Conservation (phyloP, 2,888 invertebrate genomes). For the Nomada ruficornis region DNA sequence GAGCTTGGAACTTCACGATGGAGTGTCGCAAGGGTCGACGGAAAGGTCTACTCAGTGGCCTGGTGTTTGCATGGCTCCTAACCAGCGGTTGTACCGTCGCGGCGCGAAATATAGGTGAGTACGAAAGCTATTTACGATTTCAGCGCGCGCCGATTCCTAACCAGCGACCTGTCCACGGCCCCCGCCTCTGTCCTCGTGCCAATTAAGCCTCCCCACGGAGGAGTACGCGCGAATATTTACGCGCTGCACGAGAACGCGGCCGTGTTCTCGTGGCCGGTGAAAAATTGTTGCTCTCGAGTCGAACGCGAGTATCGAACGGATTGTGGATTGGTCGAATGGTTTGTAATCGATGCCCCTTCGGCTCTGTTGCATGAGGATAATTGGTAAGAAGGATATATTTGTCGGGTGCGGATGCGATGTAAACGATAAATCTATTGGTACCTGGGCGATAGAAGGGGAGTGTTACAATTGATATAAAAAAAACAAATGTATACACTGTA, state of each 20-base stretch:
- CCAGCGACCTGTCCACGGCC: slow-evolving; percentile 49
- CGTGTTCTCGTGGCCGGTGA: slow-evolving; percentile 17
- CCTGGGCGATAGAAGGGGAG: no score
- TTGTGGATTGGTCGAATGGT: slow-evolving; percentile 1
- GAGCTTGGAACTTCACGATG: slow-evolving; percentile 81
- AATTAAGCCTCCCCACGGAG: slow-evolving; percentile 61
- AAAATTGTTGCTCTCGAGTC: slow-evolving; percentile 33
- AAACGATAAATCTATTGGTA: not conserved
- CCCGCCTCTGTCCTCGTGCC: slow-evolving; percentile 57
- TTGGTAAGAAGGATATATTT: slow-evolving; percentile 21
- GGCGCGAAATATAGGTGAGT: slow-evolving; percentile 82
- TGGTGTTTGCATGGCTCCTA: slow-evolving; percentile 81
- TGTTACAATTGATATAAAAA: no score
- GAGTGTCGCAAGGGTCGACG: slow-evolving; percentile 83
- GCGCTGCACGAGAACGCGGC: slow-evolving; percentile 40
- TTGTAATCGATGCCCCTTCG: not conserved
- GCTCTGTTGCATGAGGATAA: slow-evolving; percentile 30
- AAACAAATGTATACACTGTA: no score
- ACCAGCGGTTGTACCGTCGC: slow-evolving; percentile 80
- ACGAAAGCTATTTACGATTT: slow-evolving; percentile 64
- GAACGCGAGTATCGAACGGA: slow-evolving; percentile 19
- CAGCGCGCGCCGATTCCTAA: slow-evolving; percentile 56
- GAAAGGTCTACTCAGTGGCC: slow-evolving; percentile 81
- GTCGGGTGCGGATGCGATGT: not conserved
- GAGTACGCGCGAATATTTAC: slow-evolving; percentile 60